Percentiles rank a stretch among this genome's conserved stretches.
These are phyloP conservation scores for Drosophila ezoana DNA, from an alignment of 2,888 invertebrate genomes.

Conservation along the genomic window DNA sequence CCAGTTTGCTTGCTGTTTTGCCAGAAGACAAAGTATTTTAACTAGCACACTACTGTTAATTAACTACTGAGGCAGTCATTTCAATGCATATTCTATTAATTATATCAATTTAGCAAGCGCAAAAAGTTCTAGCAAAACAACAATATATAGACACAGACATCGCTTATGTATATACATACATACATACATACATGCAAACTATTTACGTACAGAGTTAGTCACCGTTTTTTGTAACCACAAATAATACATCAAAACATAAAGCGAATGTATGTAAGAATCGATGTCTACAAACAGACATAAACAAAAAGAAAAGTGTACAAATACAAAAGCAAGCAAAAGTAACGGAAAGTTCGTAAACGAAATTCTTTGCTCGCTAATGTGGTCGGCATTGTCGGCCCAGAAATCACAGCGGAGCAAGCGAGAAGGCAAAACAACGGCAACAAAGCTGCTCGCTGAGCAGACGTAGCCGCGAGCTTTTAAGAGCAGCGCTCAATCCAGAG, in stretches of 20 bases:
- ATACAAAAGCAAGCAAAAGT: constrained; percentile 48
- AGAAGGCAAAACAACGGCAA: constrained; percentile 42
- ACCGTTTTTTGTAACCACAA: constrained; percentile 27
- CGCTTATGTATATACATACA: not conserved
- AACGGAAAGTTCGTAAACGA: constrained; percentile 61
- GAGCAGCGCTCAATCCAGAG: constrained; percentile 37
- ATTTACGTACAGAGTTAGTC: constrained; percentile 31
- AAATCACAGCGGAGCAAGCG: constrained; percentile 44
- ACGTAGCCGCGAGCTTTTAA: constrained; percentile 43
- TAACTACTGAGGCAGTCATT: constrained; percentile 22
- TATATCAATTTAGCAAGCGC: constrained; percentile 40
- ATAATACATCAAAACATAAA: constrained; percentile 10
- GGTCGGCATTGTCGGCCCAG: constrained; percentile 39
- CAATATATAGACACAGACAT: constrained; percentile 11
- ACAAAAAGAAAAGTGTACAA: constrained; percentile 42
- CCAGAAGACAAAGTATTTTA: constrained; percentile 32
- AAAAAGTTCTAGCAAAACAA: constrained; percentile 28
- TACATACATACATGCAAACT: constrained; percentile 6
- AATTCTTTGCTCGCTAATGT: constrained; percentile 48
- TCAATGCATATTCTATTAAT: constrained; percentile 32
- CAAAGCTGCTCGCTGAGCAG: constrained; percentile 33
- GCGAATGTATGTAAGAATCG: constrained; percentile 30
- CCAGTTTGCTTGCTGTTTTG: constrained; percentile 45
- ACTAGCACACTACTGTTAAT: constrained; percentile 38
- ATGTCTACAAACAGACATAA: constrained; percentile 19